Evolutionary conservation across 1,140 invertebrate species (phyloP), one percentile per base, ranked within the genome.

Genomic region (Thereuonema tuberculata): DNA sequence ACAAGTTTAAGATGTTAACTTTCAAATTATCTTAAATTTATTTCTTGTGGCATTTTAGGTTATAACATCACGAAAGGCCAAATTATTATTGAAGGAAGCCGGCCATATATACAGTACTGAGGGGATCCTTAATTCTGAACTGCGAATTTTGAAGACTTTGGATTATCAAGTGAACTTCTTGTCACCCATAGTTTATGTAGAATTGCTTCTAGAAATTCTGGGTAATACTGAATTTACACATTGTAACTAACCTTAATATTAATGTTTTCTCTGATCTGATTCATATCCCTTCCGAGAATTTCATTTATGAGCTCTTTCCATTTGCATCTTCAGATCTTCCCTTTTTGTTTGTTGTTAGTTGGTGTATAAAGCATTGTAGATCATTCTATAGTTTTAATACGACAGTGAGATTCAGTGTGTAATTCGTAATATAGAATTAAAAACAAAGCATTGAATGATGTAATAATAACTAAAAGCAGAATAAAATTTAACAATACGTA

Each of bases 71-170:
- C 3, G 3, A 9, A 26, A 29, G 14, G 24, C 28, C 14, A 9
- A 25, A 2, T 26, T 17, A 3, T n/a, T 55, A 25, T 62, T 72
- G 1, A 58, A 61, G 31, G 67, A 67, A 23, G 56, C 64, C 61
- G 69, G 67, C 9, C 65, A 69, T 55, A 60, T 62, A 5, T 72
- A 71, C 60, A 63, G 62, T 20, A 53, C 56, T 27, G 65, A 68
- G n/a, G 68, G 69, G 59, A 69, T 73, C 25, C 54, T 72, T 14
- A 68, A 70, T 47, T 73, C 72, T n/a, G 72, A 73, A 56, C 46
- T 73, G 21, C 64, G 72, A 48, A 61, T 73, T 20, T 62, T 73
- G 23, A 72, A 71, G 59, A 72, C 71, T 3, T 60, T 73, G 9
- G 52, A 68, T 26, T 72, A 65, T 58, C 61, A 68, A 17, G 61